Evolutionary conservation across 2,113 vertebrate genomes (phyloP).

Genomic region (Lasiurus borealis): DNA sequence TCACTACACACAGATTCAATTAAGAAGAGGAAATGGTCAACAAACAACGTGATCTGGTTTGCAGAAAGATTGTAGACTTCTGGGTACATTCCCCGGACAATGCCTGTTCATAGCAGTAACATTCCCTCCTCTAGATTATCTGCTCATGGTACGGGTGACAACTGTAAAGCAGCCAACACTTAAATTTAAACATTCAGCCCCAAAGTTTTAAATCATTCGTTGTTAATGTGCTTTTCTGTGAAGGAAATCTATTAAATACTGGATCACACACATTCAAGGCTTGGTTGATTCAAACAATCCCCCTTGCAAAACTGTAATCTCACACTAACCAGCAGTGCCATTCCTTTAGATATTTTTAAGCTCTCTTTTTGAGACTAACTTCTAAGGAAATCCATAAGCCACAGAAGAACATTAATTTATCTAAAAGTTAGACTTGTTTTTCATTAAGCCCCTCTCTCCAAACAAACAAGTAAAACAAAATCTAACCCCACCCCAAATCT

Average conservation of each 20-base stretch:
- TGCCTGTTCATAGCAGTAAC: background rate
- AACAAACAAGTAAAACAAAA: constrained; percentile 5
- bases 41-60: background rate
- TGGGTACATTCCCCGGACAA: background rate
- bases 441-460: background rate
- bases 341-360: background rate
- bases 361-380: background rate
- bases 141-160: background rate
- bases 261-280: background rate
- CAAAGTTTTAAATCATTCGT: background rate
- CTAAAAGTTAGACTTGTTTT: constrained; percentile 7
- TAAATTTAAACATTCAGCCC: background rate
- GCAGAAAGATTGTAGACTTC: background rate
- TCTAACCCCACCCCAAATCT: background rate
- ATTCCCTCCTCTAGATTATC: background rate
- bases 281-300: background rate
- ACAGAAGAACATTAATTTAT: background rate
- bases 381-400: background rate
- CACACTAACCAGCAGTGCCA: background rate
- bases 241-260: background rate
- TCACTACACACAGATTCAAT: background rate
- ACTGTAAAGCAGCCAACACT: background rate
- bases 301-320: background rate
- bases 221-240: background rate
- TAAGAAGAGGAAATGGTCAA: background rate